Conservation (phyloP, 2,888 invertebrate genomes). For the Aricia artaxerxes region DNA sequence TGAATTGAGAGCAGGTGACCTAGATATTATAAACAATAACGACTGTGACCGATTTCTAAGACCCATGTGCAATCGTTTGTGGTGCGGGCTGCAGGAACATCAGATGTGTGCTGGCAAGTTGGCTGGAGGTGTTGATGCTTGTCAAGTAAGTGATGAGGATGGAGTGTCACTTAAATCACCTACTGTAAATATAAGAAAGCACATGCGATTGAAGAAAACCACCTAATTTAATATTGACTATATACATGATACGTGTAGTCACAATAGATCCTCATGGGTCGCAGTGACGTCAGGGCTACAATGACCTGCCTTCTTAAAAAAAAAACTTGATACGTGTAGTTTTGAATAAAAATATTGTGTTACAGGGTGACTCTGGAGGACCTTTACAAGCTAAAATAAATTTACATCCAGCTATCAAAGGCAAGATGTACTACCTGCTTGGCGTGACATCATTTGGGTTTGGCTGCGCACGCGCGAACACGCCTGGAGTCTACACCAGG, state of each 20-base stretch:
- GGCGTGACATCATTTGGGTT: constrained; percentile 49
- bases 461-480: constrained; percentile 44
- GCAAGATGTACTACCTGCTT: constrained; percentile 43
- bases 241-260: too few species aligned
- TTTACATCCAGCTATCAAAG: constrained; percentile 39
- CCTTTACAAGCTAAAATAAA: constrained; percentile 75
- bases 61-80: constrained; percentile 38
- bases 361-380: constrained; percentile 86
- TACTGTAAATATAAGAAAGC: not conserved
- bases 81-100: constrained; percentile 41
- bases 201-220: too few species aligned
- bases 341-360: not conserved
- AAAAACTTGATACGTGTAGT: too few species aligned
- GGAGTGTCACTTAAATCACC: not conserved
- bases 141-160: constrained; percentile 37
- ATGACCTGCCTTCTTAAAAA: too few species aligned
- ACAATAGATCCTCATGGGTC: too few species aligned
- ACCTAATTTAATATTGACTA: too few species aligned
- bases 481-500: constrained; percentile 48
- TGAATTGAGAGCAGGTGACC: constrained; percentile 18
- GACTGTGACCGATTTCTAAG: constrained; percentile 38
- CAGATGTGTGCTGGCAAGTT: constrained; percentile 46
- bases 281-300: too few species aligned
- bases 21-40: constrained; percentile 7
- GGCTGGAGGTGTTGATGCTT: constrained; percentile 44